Conservation (phyloP, 1,140 invertebrate species). For the Hyles vespertilio region DNA sequence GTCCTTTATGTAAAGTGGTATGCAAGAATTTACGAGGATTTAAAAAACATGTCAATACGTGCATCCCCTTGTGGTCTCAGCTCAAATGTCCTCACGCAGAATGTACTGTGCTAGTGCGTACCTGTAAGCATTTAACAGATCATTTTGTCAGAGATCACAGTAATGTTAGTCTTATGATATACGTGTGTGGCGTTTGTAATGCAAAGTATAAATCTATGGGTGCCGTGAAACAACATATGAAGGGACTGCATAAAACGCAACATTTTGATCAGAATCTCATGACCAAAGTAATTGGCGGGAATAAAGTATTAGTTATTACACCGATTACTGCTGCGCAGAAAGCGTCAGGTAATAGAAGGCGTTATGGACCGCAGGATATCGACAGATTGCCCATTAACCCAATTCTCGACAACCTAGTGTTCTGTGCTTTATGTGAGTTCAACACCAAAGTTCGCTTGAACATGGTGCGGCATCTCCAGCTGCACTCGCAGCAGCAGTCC, state of each 20-base stretch:
- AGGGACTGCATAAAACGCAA: conserved; percentile 19
- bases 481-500: conserved; percentile 78
- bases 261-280: conserved; percentile 5
- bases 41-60: no score
- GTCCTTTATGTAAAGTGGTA: background rate
- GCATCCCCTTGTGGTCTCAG: no score
- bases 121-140: conserved; percentile 13
- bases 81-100: no score
- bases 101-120: background rate
- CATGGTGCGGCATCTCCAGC: conserved; percentile 82
- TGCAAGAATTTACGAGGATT: no score
- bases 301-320: no score
- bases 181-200: conserved; percentile 25
- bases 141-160: conserved; percentile 38
- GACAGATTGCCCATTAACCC: conserved; percentile 79
- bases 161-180: conserved; percentile 1
- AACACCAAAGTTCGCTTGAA: conserved; percentile 85
- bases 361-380: conserved; percentile 77
- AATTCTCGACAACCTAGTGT: conserved; percentile 79
- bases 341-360: conserved; percentile 10
- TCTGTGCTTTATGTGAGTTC: conserved; percentile 82
- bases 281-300: no score
- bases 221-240: conserved; percentile 29
- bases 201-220: conserved; percentile 9
- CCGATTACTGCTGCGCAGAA: no score